Base-by-base conservation (phyloP, 2,888 invertebrate species). In the Bellardia bayeri region DNA sequence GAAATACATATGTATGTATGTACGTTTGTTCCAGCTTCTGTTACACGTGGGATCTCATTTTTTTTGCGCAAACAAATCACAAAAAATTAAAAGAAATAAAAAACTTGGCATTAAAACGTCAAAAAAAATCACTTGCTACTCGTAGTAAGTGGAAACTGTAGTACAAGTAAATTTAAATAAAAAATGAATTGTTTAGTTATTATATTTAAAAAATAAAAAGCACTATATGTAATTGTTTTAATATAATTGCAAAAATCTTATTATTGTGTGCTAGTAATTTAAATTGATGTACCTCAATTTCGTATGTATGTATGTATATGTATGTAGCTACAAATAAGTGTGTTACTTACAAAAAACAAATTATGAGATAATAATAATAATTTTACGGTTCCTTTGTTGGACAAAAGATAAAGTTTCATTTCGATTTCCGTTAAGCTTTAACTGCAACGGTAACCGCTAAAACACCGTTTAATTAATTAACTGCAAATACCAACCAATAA, bases 41-140 rank as follows among this genome's bases (percentile, higher is more conserved):
- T 4, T 23, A 37, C 45, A 74, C 64, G 72, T 66, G 81, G 56
- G 45, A 74, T 74, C 7, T 16, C 6, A 56, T 54, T 81, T 61
- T 61, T 14, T 37, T 37, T 37, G 37, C 37, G 30, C 9, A 42
- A 58, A 58, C 8, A 58, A 40, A 71, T 14, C 8, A 9, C 23
- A 23, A 23, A 23, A 23, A 23, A 23, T 23, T 23, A 23, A 23
- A 23, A 23, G 23, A 23, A 23, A 23, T 23, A 23, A 23, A 23
- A 23, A 23, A 23, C 23, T 23, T 23, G 23, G 23, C 23, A 23
- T 23, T 23, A 23, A 23, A 23, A 23, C 23, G 23, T 23, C 1
- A 23, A 49, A 33, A 2, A 51, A 33, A 14, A n/a, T 37, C 9
- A 9, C 7, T 9, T 49, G 45, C 3, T 13, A 56, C 23, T 23